Evolutionary conservation across 2,113 vertebrate species (phyloP).

Genomic region (Silurus asotus): DNA sequence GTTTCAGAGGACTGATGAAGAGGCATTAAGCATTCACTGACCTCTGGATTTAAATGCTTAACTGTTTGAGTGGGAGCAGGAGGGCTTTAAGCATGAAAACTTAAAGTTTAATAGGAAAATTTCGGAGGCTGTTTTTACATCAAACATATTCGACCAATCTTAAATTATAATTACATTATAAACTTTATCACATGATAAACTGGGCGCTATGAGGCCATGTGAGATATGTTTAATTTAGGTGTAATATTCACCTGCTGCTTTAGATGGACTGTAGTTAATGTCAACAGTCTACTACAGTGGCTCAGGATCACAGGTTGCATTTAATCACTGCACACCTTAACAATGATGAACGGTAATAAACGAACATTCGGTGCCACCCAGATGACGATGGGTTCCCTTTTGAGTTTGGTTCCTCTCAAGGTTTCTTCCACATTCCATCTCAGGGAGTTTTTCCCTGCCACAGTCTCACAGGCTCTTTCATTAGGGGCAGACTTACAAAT

Average conservation of each 20-base stretch:
- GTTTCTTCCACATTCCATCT: too few species aligned
- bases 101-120: background rate
- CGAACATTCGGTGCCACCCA: too few species aligned
- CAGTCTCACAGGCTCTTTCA: too few species aligned
- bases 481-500: too few species aligned
- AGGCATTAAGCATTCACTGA: background rate
- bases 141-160: background rate
- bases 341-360: too few species aligned
- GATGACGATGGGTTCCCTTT: too few species aligned
- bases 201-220: background rate
- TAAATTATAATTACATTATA: background rate
- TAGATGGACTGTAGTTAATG: too few species aligned
- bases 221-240: background rate
- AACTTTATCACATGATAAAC: background rate
- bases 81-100: background rate
- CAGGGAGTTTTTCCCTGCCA: too few species aligned
- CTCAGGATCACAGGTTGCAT: too few species aligned
- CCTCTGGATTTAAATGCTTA: slow-evolving; percentile 19
- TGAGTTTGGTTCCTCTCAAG: too few species aligned
- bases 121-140: background rate
- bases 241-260: background rate
- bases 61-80: background rate
- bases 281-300: too few species aligned
- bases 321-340: too few species aligned
- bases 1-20: slow-evolving; percentile 14